A percentile compares a stretch with the other conserved stretches of the same genome.
Conservation (phyloP, 2,113 vertebrate genomes). For the Collichthys lucidus region DNA sequence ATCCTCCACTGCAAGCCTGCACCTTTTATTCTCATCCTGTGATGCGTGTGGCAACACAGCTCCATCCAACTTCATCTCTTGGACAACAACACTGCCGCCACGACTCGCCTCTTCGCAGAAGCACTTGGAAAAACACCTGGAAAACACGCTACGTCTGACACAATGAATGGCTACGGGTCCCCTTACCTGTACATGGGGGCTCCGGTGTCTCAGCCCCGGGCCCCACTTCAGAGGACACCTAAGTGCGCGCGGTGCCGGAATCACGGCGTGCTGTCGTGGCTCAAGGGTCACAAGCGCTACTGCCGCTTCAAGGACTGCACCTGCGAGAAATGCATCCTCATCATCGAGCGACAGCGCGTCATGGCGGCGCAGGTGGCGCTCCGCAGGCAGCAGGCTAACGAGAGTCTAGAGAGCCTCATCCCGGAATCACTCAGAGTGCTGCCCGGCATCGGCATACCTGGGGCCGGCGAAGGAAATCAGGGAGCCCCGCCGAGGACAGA, state of each 20-base stretch:
- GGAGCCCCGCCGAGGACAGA: slow-evolving; percentile 57
- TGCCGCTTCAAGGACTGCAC: slow-evolving; percentile 98
- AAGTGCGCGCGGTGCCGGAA: slow-evolving; percentile 97
- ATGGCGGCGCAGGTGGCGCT: slow-evolving; percentile 98
- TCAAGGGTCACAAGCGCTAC: slow-evolving; percentile 97
- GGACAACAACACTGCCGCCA: slow-evolving; percentile 23
- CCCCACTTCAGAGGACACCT: slow-evolving; percentile 91
- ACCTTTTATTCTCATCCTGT: slow-evolving; percentile 64
- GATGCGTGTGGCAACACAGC: slow-evolving; percentile 67
- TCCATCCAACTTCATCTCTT: slow-evolving; percentile 62
- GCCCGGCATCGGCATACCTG: slow-evolving; percentile 81
- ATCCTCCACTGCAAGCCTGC: slow-evolving; percentile 66
- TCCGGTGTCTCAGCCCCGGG: slow-evolving; percentile 92
- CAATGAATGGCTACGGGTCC: slow-evolving; percentile 95
- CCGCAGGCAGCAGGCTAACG: slow-evolving; percentile 94
- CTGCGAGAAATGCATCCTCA: slow-evolving; percentile 98
- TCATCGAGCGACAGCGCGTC: slow-evolving; percentile 96
- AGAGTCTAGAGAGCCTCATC: slow-evolving; percentile 95
- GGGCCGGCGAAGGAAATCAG: slow-evolving; percentile 63
- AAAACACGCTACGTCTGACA: slow-evolving; percentile 33
- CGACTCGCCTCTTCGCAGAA: slow-evolving; percentile 27
- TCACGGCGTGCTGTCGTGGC: slow-evolving; percentile 96
- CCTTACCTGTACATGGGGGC: slow-evolving; percentile 96
- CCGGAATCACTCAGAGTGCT: slow-evolving; percentile 90
- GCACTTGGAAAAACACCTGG: slow-evolving; percentile 49